Base-by-base conservation (phyloP, 2,888 invertebrate genomes). In the Caenorhabditis sp. region DNA sequence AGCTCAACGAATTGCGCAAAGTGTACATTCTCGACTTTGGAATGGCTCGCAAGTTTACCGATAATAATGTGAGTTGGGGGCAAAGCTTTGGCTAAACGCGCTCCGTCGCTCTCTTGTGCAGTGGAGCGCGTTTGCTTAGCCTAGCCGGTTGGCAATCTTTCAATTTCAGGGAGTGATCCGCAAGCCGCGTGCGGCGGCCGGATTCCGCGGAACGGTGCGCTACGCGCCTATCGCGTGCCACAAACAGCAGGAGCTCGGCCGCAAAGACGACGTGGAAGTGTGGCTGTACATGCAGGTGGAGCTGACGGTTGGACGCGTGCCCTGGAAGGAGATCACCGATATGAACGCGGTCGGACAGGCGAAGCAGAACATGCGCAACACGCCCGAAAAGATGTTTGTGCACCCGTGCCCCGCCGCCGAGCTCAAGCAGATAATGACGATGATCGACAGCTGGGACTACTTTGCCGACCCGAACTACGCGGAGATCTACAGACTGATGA, bases 151-250 rank as follows among this genome's bases (percentile, higher is more conserved):
- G 32, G 4, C 8, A 7, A 17, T 6, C 24, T 43, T n/a, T n/a
- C n/a, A n/a, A n/a, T n/a, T 66, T 35, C 50, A 71, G 71, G 87
- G 83, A 20, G 77, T 81, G 13, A 83, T 83, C 61, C 63, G 83
- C 32, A 86, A 84, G 56, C 87, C 87, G 37, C 77, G 87, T 15
- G 78, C 78, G 8, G 83, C 84, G 11, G 86, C 86, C 48, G 86
- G 86, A 8, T 86, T 86, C 76, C 83, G 86, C 32, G 86, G 86
- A 65, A 86, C 86, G n/a, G 86, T 86, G 37, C 86, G 86, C 22
- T 86, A 86, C 63, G 86, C 86, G 7, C 84, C 86, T 41, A 83
- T 86, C 37, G 82, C 84, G 24, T 86, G 86, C 56, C 86, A 86
- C 53, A 74, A 83, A 56, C 82, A 85, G 63, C 37, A 79, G 13